Evolutionary conservation across 2,888 invertebrate genomes (phyloP), one percentile per base, ranked within the genome.

Genomic region (Dermolepida albohirtum): DNA sequence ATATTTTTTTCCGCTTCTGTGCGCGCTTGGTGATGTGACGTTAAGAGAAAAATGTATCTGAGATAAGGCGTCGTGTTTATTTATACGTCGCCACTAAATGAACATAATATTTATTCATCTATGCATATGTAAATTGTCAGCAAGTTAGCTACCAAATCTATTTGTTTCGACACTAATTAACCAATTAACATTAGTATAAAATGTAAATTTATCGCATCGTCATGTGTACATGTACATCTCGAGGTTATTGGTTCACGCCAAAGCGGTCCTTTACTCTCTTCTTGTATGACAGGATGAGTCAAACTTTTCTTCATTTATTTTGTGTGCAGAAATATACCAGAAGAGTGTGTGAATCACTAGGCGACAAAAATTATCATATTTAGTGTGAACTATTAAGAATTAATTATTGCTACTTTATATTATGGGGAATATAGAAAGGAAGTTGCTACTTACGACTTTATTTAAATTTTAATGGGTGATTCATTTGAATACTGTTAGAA

Each of bases 1-100:
- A 55, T 52, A 51, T 64, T 51, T 64, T 34, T 63, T 54, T 44
- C 11, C 12, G 29, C 27, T 22, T 14, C 41, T 17, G 63, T 29
- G 14, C 27, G 44, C 29, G 50, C 27, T 43, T 43, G 16, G 17
- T 14, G 59, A 12, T 59, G 27, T 55, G 55, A 40, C 11, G 40
- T 22, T 55, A 55, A 11, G 41, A 41, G 55, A 51, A 51, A 55
- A 39, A 55, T 55, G 10, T 17, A 55, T 8, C 4, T 16, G 29
- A 59, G 44, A 59, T 59, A 44, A 59, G 29, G 44, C 44, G 44
- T 22, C 44, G 59, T 44, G 44, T 43, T 59, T 59, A 44, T 59
- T 47, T 59, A 59, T 59, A 59, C 34, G 34, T 44, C 44, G 29
- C 34, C 27, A 11, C 44, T 44, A 14, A 57, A 44, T 12, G 44